phyloP scores from a whole-genome alignment of 2,113 vertebrate species.

The Festucalex cinctus region DNA sequence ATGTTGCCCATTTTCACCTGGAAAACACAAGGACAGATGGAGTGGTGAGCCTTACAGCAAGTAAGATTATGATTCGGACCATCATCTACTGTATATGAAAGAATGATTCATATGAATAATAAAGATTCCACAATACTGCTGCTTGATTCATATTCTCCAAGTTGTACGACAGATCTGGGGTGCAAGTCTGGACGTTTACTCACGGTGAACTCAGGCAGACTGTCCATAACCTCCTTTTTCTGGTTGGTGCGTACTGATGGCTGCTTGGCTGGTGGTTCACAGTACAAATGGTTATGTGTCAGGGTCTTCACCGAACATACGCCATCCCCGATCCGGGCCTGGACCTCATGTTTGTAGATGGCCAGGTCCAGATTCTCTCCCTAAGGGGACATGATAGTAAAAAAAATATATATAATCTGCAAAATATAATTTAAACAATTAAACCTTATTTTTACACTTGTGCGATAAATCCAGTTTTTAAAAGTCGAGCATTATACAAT shows the following conservation, averaged over 20 bases:
- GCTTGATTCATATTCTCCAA: background rate
- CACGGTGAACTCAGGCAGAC: slow-evolving; percentile 90
- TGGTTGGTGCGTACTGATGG: slow-evolving; percentile 70
- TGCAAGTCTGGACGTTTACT: slow-evolving; percentile 30
- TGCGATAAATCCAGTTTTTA: background rate
- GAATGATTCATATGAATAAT: background rate
- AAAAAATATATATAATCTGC: background rate
- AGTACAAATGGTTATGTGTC: slow-evolving; percentile 90
- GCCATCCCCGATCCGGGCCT: slow-evolving; percentile 90
- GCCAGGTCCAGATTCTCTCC: slow-evolving; percentile 92
- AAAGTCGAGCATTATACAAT: too few relatives aligned
- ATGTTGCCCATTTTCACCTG: slow-evolving; percentile 95
- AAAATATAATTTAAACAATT: background rate
- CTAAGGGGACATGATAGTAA: slow-evolving; percentile 50
- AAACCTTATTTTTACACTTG: background rate
- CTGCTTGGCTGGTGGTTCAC: slow-evolving; percentile 85
- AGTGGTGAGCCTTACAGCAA: background rate
- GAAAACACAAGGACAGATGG: background rate
- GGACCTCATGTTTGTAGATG: slow-evolving; percentile 91
- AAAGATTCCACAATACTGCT: background rate
- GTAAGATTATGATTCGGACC: background rate
- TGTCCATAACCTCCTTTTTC: slow-evolving; percentile 78
- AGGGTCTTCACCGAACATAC: slow-evolving; percentile 88
- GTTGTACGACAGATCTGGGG: background rate
- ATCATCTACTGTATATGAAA: background rate